Base-by-base conservation (phyloP, 2,888 invertebrate genomes). In the Orchestes rusci region DNA sequence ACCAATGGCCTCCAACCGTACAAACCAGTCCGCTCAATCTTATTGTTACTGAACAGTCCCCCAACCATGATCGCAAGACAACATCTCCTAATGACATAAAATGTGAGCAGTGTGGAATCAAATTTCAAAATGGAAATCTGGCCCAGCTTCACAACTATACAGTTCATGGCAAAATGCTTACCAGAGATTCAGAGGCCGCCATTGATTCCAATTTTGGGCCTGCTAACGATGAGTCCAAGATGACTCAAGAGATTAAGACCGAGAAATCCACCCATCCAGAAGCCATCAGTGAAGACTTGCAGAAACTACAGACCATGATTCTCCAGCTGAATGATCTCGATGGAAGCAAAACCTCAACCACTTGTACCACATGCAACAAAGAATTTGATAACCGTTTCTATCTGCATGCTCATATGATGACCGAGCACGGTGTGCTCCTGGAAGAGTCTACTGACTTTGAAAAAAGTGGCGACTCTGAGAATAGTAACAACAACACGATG, bases 301-400 rank as follows among this genome's bases (percentile, higher is more conserved):
- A 89, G 53, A 90, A 91, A 64, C 68, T 92, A 43, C 91, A 92
- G 67, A 87, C 87, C 15, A 94, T 90, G 91, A 87, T 88, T 59
- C 78, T 84, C 58, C 92, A 87, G 68, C 71, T 90, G 59, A 94
- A 88, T 67, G 89, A 86, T 55, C 70, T 88, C 34, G 84, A 84
- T 54, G 79, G 76, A 0, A 72, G 72, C 48, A 72, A 75, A 50
- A 68, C 70, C 3, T 62, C 73, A 16, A 58, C 57, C 3, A 58
- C 56, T n/a, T 88, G 88, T 61, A 77, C 74, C 43, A 68, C 83
- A 12, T 89, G 88, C 58, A 78, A 79, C 23, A 77, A 79, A 51
- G 84, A 84, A 52, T 76, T 80, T 60, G 83, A 84, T 52, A 79
- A 82, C 59, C 78, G 81, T 53, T 80, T 80, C 57, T 79, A 79